Evolutionary conservation across 2,797 vertebrate genomes (phyloP).

Genomic region (Bradypodion pumilum): DNA sequence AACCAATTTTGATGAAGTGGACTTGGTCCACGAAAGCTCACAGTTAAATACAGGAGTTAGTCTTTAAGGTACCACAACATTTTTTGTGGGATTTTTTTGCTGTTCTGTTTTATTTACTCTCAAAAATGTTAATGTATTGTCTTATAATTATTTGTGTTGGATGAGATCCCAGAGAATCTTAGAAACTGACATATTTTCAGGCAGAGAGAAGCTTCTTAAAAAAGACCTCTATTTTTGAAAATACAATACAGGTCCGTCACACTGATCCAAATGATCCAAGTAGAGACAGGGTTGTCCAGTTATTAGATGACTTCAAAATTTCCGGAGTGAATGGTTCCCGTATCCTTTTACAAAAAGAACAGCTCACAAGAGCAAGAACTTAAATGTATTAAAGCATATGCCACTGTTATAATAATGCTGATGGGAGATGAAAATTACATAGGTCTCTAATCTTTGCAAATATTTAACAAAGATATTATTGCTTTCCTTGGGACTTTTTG

Average conservation of each 20-base stretch:
- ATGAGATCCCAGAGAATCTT: not conserved
- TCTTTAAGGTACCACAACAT: no score
- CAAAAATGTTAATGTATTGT: not conserved
- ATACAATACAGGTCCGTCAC: constrained; percentile 84
- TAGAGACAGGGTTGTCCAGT: constrained; percentile 93
- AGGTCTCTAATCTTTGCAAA: not conserved
- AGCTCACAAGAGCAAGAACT: not conserved
- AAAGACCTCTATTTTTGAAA: no score
- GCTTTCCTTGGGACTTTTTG: not conserved
- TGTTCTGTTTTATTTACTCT: no score
- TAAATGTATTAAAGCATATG: constrained; percentile 1
- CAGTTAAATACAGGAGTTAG: no score
- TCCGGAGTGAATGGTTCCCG: constrained; percentile 95
- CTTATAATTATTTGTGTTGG: not conserved
- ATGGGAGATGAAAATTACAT: not conserved
- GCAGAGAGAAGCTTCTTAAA: not conserved
- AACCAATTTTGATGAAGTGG: no score
- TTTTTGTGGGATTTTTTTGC: no score
- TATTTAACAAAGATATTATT: not conserved
- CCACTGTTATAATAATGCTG: not conserved
- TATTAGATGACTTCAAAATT: constrained; percentile 97
- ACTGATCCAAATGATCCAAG: constrained; percentile 90
- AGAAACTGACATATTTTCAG: not conserved
- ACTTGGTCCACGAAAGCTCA: no score
- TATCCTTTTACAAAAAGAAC: constrained; percentile 82